Evolutionary conservation across 2,797 vertebrate species (phyloP).

Genomic region (Aeoliscus strigatus): DNA sequence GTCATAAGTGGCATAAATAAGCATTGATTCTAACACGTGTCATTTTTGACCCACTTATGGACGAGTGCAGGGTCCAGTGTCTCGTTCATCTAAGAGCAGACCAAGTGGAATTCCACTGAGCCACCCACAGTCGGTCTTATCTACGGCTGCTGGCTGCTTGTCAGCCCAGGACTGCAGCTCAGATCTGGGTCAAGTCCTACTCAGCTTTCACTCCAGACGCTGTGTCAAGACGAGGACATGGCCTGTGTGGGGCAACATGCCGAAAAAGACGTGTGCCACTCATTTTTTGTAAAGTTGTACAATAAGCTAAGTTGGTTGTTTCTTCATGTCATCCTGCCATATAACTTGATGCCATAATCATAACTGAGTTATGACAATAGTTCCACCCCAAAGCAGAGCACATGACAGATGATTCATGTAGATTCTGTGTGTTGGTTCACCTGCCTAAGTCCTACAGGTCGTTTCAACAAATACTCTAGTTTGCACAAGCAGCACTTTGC

Average conservation of each 20-base stretch:
- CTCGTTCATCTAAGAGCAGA: no score
- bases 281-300: no score
- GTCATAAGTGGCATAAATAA: no score
- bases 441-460: not conserved
- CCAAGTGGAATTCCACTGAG: not conserved
- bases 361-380: not conserved
- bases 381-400: constrained; percentile 2
- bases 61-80: no score
- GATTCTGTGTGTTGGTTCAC: not conserved
- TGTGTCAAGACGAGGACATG: not conserved
- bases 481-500: no score
- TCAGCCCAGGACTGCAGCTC: constrained; percentile 6
- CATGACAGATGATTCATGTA: not conserved
- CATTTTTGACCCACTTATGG: no score
- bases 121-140: constrained; percentile 16
- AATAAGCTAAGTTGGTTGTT: no score
- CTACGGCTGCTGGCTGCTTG: constrained; percentile 15
- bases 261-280: not conserved
- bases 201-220: constrained; percentile 9
- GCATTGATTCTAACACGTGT: no score
- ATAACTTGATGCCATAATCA: not conserved
- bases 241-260: not conserved
- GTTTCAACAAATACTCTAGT: not conserved
- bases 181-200: constrained; percentile 12
- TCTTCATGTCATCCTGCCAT: not conserved